phyloP scores from a whole-genome alignment of 2,888 invertebrate genomes.

The Trichopoda pennipes region DNA sequence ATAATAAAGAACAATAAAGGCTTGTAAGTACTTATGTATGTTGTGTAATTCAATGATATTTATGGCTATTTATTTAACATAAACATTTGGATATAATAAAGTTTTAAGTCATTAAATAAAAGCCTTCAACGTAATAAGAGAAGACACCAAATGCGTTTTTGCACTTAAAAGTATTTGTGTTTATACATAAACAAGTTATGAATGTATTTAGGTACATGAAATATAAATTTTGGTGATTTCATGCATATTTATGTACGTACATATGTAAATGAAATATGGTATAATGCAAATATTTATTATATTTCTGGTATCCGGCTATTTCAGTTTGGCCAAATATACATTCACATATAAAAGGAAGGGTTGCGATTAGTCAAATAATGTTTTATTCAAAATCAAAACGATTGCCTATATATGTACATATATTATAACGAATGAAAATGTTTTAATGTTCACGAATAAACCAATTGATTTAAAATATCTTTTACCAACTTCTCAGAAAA shows the following conservation, averaged over 20 bases:
- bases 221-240: background rate
- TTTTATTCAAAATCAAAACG: too few relatives aligned
- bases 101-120: conserved; percentile 6
- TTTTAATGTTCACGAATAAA: too few relatives aligned
- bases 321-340: conserved; percentile 1
- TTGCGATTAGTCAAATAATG: background rate
- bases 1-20: background rate
- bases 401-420: too few relatives aligned
- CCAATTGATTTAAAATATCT: too few relatives aligned
- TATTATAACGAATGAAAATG: too few relatives aligned
- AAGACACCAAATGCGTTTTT: conserved; percentile 6
- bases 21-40: conserved; percentile 8
- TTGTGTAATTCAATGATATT: conserved; percentile 30
- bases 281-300: conserved; percentile 53
- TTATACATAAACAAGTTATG: background rate
- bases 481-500: too few relatives aligned
- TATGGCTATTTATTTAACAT: conserved; percentile 35
- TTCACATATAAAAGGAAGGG: background rate
- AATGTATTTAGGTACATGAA: conserved; percentile 13
- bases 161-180: conserved; percentile 16
- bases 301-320: conserved; percentile 51
- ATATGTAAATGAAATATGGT: conserved; percentile 16
- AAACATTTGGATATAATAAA: conserved; percentile 20
- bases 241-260: background rate
- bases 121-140: background rate